Evolutionary conservation across 2,888 invertebrate species (phyloP).

Genomic region (Cryptosula pallasiana): DNA sequence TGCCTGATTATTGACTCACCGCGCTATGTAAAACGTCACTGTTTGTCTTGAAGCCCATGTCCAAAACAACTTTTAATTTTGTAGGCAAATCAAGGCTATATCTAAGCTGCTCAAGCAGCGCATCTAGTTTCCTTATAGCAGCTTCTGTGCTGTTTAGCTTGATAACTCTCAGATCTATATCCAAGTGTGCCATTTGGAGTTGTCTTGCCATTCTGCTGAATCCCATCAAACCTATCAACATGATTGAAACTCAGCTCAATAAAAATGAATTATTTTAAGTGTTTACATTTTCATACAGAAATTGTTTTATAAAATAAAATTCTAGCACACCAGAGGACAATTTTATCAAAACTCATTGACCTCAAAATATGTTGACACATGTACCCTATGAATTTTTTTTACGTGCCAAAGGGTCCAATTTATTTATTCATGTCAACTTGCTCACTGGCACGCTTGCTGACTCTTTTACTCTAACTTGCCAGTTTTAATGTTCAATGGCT

Average conservation of each 20-base stretch:
- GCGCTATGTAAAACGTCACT: background rate
- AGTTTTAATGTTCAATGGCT: no score
- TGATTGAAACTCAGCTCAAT: background rate
- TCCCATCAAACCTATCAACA: background rate
- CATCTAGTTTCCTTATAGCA: background rate
- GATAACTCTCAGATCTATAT: background rate
- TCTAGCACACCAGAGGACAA: no score
- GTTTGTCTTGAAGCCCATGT: background rate
- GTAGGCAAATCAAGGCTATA: background rate
- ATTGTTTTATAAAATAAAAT: no score
- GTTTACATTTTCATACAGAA: no score
- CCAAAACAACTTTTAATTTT: slow-evolving; percentile 16
- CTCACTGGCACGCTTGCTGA: no score
- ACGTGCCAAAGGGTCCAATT: no score
- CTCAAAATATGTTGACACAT: no score
- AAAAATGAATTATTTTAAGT: background rate
- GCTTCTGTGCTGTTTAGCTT: background rate
- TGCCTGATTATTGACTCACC: slow-evolving; percentile 17
- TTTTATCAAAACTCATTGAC: no score
- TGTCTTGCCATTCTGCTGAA: background rate
- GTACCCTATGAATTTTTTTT: no score
- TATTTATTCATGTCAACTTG: no score
- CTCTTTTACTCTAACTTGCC: no score
- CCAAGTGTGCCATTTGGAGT: background rate
- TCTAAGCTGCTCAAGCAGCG: background rate